Percentiles rank a stretch among this genome's conserved stretches.
Evolutionary conservation across 2,113 vertebrate species (phyloP).

Genomic region (Brachirus orientalis): DNA sequence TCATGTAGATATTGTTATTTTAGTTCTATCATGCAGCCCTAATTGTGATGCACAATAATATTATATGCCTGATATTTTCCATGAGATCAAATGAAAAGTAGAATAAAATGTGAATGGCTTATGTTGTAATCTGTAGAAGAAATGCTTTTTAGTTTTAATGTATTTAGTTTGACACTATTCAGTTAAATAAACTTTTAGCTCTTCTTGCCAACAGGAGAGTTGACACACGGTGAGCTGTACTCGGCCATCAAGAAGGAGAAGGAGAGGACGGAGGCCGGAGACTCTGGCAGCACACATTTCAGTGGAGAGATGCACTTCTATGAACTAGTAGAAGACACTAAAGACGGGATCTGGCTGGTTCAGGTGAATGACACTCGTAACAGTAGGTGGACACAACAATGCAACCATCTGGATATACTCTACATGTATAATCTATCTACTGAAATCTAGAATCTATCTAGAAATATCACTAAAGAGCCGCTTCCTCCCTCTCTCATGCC

Average conservation of each 20-base stretch:
- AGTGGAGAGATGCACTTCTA: slow-evolving; percentile 99
- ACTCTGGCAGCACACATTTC: slow-evolving; percentile 89
- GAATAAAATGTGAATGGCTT: neutral
- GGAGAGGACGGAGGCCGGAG: slow-evolving; percentile 87
- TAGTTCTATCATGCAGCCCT: too few species aligned
- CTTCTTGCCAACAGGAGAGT: slow-evolving; percentile 82
- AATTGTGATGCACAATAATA: too few species aligned
- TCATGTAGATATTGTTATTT: too few species aligned
- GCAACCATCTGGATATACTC: neutral
- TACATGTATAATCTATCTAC: too few species aligned
- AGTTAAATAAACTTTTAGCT: neutral
- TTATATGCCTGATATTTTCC: too few species aligned
- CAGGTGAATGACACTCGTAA: slow-evolving; percentile 83
- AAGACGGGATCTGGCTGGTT: slow-evolving; percentile 98
- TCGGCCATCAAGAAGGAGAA: slow-evolving; percentile 94
- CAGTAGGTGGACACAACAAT: neutral
- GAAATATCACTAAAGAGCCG: too few species aligned
- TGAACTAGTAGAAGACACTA: slow-evolving; percentile 97
- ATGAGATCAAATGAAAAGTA: neutral
- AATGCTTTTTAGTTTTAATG: neutral
- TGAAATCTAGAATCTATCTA: too few species aligned
- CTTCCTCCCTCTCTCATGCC: too few species aligned
- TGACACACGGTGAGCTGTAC: slow-evolving; percentile 97
- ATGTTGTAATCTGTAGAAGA: neutral
- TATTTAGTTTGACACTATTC: neutral